Conservation (phyloP, 2,888 invertebrate genomes). For the Nomada goodeniana region DNA sequence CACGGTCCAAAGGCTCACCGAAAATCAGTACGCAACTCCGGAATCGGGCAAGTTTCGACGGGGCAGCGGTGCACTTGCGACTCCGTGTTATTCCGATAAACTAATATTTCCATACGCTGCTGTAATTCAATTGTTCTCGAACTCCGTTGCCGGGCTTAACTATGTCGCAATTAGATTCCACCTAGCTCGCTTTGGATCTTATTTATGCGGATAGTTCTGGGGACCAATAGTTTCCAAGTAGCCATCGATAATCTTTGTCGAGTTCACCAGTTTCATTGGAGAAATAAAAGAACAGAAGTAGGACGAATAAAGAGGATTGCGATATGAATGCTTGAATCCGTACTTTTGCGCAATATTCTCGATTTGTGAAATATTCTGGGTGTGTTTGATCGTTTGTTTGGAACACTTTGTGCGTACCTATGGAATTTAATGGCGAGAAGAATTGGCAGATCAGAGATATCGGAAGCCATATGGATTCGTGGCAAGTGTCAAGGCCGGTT, state of each 20-base stretch:
- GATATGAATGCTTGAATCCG: no score
- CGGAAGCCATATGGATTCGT: slow-evolving; percentile 63
- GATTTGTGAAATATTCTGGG: no score
- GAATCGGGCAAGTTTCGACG: background rate
- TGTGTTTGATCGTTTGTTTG: no score
- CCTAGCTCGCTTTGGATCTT: background rate
- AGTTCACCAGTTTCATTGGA: no score
- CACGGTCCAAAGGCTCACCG: background rate
- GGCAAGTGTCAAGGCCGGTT: slow-evolving; percentile 71
- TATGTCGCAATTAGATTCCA: slow-evolving; percentile 9
- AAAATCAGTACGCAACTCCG: background rate
- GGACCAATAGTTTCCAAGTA: background rate
- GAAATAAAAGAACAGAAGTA: no score
- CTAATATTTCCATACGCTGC: slow-evolving; percentile 2
- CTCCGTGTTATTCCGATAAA: background rate
- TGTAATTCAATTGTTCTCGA: slow-evolving; percentile 11
- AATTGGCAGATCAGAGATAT: slow-evolving; percentile 38
- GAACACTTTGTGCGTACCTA: no score
- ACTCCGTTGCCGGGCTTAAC: background rate
- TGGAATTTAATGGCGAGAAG: background rate
- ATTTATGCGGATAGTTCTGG: slow-evolving; percentile 1
- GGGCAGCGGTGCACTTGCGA: background rate
- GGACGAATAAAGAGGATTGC: no score
- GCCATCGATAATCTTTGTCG: no score
- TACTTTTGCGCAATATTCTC: no score